Evolutionary conservation across 35 echinoderm and acorn worm species (phyloP), one percentile per base, ranked within the genome.

Genomic region (Amphiura filiformis): DNA sequence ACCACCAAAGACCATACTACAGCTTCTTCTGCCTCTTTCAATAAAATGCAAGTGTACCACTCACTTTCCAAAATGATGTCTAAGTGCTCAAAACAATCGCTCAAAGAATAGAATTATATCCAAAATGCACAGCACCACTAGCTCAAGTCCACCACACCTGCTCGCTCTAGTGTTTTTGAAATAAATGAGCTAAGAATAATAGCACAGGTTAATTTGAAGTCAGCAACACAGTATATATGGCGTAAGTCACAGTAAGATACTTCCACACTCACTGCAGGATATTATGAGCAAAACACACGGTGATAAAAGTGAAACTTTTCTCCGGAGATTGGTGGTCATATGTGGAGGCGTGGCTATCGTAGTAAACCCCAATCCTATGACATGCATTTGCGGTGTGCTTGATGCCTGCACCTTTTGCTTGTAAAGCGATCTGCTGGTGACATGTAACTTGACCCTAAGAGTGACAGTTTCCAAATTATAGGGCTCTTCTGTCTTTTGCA

Each of bases 1-100:
- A 20, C 33, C 83, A 85, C 83, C 83, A 17, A 61, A 61, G 56
- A 85, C 83, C 83, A 85, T 85, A 85, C 32, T 85, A n/a, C n/a
- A n/a, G n/a, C n/a, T n/a, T n/a, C n/a, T n/a, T n/a, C n/a, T 39
- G 44, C n/a, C 79, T 37, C 44, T 1, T 28, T 39, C 79, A 39
- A 39, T 39, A 81, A 32, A n/a, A n/a, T n/a, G n/a, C n/a, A n/a
- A n/a, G n/a, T n/a, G n/a, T n/a, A n/a, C 32, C 13, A 61, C 32
- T 85, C 52, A 56, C 61, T 70, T n/a, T 11, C 61, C 28, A 15
- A 47, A 17, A 17, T 47, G 4, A 47, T 4, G 41, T 47, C 41
- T 17, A 47, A 47, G 5, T 17, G 17, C 41, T 47, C 17, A 4
- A 4, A 47, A 47, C 41, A 47, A 47, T 4, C 41, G 17, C 41